These are phyloP conservation scores for Chrysolina oricalcia DNA, from an alignment of 2,888 invertebrate genomes.

Conservation along the genomic window DNA sequence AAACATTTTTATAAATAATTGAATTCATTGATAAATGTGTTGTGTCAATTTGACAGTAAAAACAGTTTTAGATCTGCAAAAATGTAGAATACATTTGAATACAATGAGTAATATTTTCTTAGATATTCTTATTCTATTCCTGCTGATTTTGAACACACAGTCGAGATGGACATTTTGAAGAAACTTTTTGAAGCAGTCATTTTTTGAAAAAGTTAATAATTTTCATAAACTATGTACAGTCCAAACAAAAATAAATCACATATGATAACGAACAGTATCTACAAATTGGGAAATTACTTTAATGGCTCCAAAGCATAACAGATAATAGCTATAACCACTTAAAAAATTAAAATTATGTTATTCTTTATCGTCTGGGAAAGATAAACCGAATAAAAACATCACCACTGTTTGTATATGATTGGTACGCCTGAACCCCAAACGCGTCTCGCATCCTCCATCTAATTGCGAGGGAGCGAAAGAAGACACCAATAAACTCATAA, in stretches of 20 bases:
- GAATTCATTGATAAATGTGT: no score
- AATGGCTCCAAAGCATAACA: background rate
- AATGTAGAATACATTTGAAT: no score
- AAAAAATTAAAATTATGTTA: background rate
- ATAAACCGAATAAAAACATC: slow-evolving; percentile 1
- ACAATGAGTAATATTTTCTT: no score
- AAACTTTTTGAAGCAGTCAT: background rate
- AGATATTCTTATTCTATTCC: no score
- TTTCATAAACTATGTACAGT: background rate
- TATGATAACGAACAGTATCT: background rate
- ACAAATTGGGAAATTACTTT: background rate
- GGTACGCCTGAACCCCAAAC: slow-evolving; percentile 12
- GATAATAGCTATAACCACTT: slow-evolving; percentile 1
- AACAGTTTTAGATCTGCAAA: no score
- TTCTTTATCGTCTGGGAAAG: slow-evolving; percentile 5
- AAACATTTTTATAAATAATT: no score
- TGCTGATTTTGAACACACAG: no score
- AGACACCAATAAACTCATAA: slow-evolving; percentile 65
- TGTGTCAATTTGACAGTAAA: no score
- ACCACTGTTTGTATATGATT: background rate
- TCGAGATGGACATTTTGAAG: no score
- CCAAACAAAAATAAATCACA: background rate
- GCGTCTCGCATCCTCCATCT: slow-evolving; percentile 37
- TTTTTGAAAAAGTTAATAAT: background rate
- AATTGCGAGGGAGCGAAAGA: slow-evolving; percentile 58